Percentiles rank a stretch among this genome's conserved stretches.
Conservation (phyloP, 23 tunicate species). For the Styela plicata region DNA sequence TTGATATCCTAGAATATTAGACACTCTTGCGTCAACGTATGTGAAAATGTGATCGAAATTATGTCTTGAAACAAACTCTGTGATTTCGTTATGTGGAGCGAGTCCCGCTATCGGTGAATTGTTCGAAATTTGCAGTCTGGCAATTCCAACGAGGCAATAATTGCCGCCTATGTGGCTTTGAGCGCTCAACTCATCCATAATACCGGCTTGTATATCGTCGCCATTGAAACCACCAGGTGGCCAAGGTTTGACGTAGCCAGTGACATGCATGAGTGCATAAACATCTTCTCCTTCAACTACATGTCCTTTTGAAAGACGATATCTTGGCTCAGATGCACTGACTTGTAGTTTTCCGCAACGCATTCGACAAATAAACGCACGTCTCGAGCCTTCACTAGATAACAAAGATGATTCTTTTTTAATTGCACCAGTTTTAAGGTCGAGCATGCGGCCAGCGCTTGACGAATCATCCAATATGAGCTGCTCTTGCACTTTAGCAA, state of each 20-base stretch:
- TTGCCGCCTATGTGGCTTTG: constrained; percentile 23
- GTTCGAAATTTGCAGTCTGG: constrained; percentile 69
- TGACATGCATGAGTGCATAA: constrained; percentile 78
- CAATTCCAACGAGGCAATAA: constrained; percentile 77
- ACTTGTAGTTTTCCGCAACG: constrained; percentile 66
- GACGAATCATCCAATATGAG: constrained; percentile 45
- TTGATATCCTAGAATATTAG: constrained; percentile 72
- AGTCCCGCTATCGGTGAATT: constrained; percentile 52
- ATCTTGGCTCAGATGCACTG: constrained; percentile 27
- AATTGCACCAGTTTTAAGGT: constrained; percentile 74
- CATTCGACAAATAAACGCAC: constrained; percentile 84
- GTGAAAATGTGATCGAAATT: constrained; percentile 71
- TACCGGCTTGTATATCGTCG: constrained; percentile 29
- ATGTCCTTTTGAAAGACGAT: constrained; percentile 23
- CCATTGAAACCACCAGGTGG: constrained; percentile 79
- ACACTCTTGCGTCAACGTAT: constrained; percentile 64
- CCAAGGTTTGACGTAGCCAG: constrained; percentile 83
- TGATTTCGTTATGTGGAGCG: constrained; percentile 39
- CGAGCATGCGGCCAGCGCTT: constrained; percentile 59
- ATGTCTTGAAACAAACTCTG: constrained; percentile 81
- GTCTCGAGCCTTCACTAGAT: constrained; percentile 42
- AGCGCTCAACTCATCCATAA: constrained; percentile 42
- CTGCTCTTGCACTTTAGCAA: constrained; percentile 74
- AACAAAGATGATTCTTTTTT: constrained; percentile 71
- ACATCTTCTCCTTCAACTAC: constrained; percentile 29